Evolutionary conservation across 1,140 invertebrate genomes (phyloP).

Genomic region (Pseudomyrmex concolor): DNA sequence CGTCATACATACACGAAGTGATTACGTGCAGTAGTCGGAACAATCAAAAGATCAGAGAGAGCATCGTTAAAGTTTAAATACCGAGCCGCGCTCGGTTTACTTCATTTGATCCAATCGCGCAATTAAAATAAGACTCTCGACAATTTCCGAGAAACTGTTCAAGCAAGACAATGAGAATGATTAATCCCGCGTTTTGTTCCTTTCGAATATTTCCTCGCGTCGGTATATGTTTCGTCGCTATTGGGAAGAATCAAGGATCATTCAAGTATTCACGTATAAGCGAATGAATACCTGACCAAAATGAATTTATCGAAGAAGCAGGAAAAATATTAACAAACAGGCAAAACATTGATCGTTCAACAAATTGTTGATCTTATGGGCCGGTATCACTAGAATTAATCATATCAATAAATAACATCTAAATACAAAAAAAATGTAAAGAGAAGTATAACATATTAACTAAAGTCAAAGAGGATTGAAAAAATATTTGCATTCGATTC

Average conservation of each 20-base stretch:
- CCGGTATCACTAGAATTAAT: constrained; percentile 15
- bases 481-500: background rate
- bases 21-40: background rate
- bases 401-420: background rate
- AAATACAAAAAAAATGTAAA: no score
- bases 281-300: constrained; percentile 38
- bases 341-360: constrained; percentile 26
- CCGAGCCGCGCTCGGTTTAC: background rate
- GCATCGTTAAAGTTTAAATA: background rate
- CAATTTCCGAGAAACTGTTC: constrained; percentile 45
- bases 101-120: constrained; percentile 36
- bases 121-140: constrained; percentile 45
- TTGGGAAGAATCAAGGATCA: constrained; percentile 24
- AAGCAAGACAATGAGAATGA: constrained; percentile 36
- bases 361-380: constrained; percentile 34
- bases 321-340: constrained; percentile 30
- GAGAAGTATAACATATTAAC: background rate
- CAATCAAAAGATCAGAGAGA: constrained; percentile 33
- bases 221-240: no score
- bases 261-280: constrained; percentile 16
- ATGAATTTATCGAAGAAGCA: constrained; percentile 43
- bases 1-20: constrained; percentile 21
- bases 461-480: background rate
- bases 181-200: constrained; percentile 30
- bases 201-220: background rate